Percentiles rank a stretch among this genome's conserved stretches.
Conservation (phyloP, 2,888 invertebrate genomes). For the Idaea biselata region DNA sequence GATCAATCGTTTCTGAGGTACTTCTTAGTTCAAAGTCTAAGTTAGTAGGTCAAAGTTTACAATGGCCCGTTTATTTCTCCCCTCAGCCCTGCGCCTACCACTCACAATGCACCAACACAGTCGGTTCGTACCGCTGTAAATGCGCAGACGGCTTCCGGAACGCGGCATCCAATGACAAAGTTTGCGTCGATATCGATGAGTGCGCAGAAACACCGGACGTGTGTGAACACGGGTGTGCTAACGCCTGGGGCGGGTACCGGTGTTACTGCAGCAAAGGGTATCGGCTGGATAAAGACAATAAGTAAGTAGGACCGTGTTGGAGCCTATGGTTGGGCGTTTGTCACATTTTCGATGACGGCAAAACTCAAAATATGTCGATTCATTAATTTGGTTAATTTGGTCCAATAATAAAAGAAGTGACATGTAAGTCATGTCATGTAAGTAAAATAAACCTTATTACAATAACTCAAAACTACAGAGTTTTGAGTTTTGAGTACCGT, state of each 20-base stretch:
- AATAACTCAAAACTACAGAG: no score
- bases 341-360: no score
- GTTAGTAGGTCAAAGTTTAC: not conserved
- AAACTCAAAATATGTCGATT: no score
- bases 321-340: no score
- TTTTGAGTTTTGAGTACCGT: no score
- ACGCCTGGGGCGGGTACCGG: slow-evolving; percentile 94
- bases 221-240: slow-evolving; percentile 94
- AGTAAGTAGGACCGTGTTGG: no score
- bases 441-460: no score
- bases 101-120: slow-evolving; percentile 67
- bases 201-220: slow-evolving; percentile 74
- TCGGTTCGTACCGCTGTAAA: slow-evolving; percentile 71
- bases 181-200: slow-evolving; percentile 85
- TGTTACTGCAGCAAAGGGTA: slow-evolving; percentile 95
- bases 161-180: slow-evolving; percentile 70
- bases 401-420: no score
- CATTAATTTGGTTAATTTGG: no score
- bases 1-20: no score
- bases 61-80: not conserved
- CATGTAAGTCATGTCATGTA: no score
- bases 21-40: no score
- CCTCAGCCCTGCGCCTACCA: slow-evolving; percentile 67
- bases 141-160: slow-evolving; percentile 69
- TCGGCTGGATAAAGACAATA: slow-evolving; percentile 86